A percentile compares a stretch with the other conserved stretches of the same genome.
Conservation (phyloP, 2,888 invertebrate species). For the Protophormia terraenovae region DNA sequence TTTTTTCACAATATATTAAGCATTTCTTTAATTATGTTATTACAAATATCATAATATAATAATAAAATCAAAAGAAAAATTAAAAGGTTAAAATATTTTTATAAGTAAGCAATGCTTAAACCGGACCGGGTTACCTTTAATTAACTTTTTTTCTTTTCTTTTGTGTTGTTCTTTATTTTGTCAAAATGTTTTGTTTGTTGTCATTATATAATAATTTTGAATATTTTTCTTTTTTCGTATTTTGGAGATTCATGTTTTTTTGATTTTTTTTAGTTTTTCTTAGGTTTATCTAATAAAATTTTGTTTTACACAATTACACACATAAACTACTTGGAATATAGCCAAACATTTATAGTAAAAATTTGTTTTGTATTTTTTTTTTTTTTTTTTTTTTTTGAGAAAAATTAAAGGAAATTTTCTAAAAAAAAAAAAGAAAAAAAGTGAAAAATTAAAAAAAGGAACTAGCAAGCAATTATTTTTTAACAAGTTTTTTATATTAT, state of each 20-base stretch:
- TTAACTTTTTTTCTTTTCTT: neutral
- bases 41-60: neutral
- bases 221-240: slow-evolving; percentile 9
- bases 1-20: neutral
- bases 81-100: slow-evolving; percentile 5
- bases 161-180: neutral
- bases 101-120: slow-evolving; percentile 45
- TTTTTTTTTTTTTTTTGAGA: slow-evolving; percentile 6
- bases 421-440: neutral
- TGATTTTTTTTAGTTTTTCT: slow-evolving; percentile 22
- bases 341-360: slow-evolving; percentile 60
- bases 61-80: neutral
- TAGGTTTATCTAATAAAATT: slow-evolving; percentile 40
- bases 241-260: slow-evolving; percentile 9
- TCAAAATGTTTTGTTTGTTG: slow-evolving; percentile 38
- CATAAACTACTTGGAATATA: slow-evolving; percentile 65
- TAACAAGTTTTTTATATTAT: slow-evolving; percentile 16
- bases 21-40: neutral
- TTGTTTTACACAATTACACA: slow-evolving; percentile 64
- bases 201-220: slow-evolving; percentile 40
- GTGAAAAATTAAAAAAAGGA: neutral
- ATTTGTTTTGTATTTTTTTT: slow-evolving; percentile 15
- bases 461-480: slow-evolving; percentile 29
- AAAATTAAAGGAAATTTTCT: neutral
- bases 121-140: slow-evolving; percentile 24